A percentile compares a stretch with the other conserved stretches of the same genome.
phyloP scores from a whole-genome alignment of 2,113 vertebrate species.

The Carlito syrichta region DNA sequence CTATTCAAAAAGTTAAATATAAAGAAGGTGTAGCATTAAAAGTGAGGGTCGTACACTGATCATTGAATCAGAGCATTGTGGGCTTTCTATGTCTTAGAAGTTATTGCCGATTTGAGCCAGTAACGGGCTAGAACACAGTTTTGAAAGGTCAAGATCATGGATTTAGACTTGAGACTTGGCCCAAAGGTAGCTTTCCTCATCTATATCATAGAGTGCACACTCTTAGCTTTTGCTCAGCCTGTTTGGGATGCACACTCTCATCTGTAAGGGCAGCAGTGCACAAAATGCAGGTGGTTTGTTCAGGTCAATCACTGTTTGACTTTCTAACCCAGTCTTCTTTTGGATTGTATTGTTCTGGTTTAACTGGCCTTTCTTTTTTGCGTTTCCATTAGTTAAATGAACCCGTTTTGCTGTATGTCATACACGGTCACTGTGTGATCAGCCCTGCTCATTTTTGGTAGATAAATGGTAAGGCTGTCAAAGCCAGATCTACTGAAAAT shows the following conservation, averaged over 20 bases:
- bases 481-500: background rate
- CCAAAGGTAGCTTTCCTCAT: background rate
- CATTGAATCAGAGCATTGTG: background rate
- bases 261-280: background rate
- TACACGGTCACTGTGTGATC: rapidly evolving
- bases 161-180: background rate
- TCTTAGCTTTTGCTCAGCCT: background rate
- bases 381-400: background rate
- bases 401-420: background rate
- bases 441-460: background rate
- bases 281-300: rapidly evolving
- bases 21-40: background rate
- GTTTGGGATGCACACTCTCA: rapidly evolving
- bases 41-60: rapidly evolving
- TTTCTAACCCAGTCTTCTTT: background rate
- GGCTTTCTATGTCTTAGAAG: background rate
- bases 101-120: background rate
- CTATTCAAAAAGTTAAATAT: background rate
- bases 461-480: background rate
- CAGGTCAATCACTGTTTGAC: background rate
- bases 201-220: rapidly evolving
- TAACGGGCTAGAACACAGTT: background rate
- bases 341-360: rapidly evolving
- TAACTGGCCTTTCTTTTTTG: background rate
- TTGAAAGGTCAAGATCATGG: background rate